Evolutionary conservation across 2,888 invertebrate genomes (phyloP).

Genomic region (Griposia aprilina): DNA sequence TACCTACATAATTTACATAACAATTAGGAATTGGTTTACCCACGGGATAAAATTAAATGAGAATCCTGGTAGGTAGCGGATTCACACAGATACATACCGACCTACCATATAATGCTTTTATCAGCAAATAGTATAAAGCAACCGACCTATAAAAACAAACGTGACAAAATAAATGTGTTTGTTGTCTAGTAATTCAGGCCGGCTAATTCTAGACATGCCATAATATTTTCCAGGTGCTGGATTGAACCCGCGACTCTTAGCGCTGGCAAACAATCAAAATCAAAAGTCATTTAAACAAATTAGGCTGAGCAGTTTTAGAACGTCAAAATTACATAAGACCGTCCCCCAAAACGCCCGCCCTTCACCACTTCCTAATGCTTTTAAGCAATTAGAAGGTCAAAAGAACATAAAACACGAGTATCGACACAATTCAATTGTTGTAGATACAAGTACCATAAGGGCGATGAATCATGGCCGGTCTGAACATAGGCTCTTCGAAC

Average conservation of each 20-base stretch:
- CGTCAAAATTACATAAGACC: too few species aligned
- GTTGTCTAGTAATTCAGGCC: not conserved
- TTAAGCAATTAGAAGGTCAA: too few species aligned
- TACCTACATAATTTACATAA: not conserved
- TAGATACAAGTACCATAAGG: too few species aligned
- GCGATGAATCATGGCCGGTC: too few species aligned
- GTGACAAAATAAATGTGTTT: too few species aligned
- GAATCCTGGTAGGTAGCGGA: not conserved
- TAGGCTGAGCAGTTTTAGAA: too few species aligned
- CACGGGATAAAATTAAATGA: not conserved
- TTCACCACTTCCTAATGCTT: too few species aligned
- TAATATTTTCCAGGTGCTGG: not conserved
- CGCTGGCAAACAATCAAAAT: not conserved
- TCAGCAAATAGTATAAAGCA: not conserved
- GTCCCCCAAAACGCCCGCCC: too few species aligned
- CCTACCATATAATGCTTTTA: not conserved
- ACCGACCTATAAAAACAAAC: not conserved
- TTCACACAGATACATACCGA: not conserved
- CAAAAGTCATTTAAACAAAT: too few species aligned
- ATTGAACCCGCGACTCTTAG: not conserved
- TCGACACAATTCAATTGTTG: too few species aligned
- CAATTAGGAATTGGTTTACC: not conserved
- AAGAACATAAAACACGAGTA: too few species aligned
- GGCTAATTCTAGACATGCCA: not conserved
- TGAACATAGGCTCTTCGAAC: too few species aligned